Base-by-base conservation (phyloP, 2,888 invertebrate genomes). In the Drosophila sordidula region DNA sequence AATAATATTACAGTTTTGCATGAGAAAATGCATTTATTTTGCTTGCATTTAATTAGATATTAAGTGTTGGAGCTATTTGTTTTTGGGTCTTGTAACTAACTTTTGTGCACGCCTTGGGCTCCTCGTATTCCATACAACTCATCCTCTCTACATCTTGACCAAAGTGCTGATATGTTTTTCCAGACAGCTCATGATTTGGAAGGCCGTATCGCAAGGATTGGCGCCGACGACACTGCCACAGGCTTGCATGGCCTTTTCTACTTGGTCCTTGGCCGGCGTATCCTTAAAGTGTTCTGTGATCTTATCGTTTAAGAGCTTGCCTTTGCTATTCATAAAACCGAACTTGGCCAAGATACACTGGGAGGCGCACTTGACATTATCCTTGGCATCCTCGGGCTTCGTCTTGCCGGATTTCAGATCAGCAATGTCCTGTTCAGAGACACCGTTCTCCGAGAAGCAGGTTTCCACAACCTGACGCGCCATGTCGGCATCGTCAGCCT, bases 131-230 rank as follows among this genome's bases (percentile, higher is more conserved):
- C 26, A 8, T 8, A 26, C 2, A 32, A 32, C 1, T 32, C 11
- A 3, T 11, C 5, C n/a, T 26, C 3, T 22, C 18, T 67, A 65
- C 32, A 54, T 2, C 9, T 25, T 34, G 26, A 63, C 6, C 8
- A 44, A 32, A 0, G 41, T 14, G 9, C 4, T 50, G 29, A 38
- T 6, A 2, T 63, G 46, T 0, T 58, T 29, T 9, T 67, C 38
- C 14, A 85, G 34, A 38, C 85, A 85, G 6, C 0, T 1, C 59
- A 74, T 16, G 0, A 79, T 57, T 11, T 73, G 32, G 55, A 70
- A 80, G 6, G 83, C 82, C 0, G 63, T 65, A 12, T 83, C 83
- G 9, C 83, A 83, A 25, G 75, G 72, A 64, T 82, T 82, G 44
- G 32, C 61, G 0, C 75, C 83, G 12, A 41, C 58, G 6, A 61